Base-by-base conservation (phyloP, 2,888 invertebrate genomes). In the Ernsta delagoae region DNA sequence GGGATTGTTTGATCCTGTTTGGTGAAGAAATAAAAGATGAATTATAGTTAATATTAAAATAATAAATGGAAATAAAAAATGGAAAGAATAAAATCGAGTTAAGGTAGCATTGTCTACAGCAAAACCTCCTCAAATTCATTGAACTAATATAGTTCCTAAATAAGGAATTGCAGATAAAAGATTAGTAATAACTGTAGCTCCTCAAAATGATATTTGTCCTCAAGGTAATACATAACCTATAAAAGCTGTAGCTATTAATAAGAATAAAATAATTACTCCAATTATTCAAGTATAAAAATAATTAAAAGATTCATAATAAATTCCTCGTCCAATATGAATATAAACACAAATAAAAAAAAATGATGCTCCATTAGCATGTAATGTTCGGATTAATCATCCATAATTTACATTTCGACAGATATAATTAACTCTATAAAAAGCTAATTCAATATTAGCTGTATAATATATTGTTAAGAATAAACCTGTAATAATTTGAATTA, bases 171-270 rank as follows among this genome's bases (percentile, higher is more conserved):
- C 96, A 0, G 96, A 96, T 72, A 97, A 71, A 77, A 97, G 77
- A 81, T 96, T 96, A 43, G 96, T 96, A 95, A 96, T 96, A n/a
- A 97, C 96, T 50, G 96, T 96, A 0, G 96, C 96, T 1, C 96
- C 96, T 94, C 96, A 97, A 84, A 96, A 97, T 0, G 96, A 96
- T 94, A 97, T 97, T 95, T 97, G 96, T 6, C 96, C 96, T 88
- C 96, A 96, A 0, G 96, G 96, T 79, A 96, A 74, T 0, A 97
- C 96, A 92, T 97, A 97, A 0, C 96, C 97, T 93, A 97, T 89
- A 85, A 97, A 97, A 31, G 96, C 96, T 60, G 96, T 95, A 80
- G 88, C 95, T 95, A 97, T 97, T 73, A 94, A 85, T 83, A 95
- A 65, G 77, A 97, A 94, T 87, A 96, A 84, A 83, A 97, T 94